These are phyloP conservation scores for Sus cebifrons DNA, from an alignment of 2,797 vertebrate species.

Conservation along the genomic window DNA sequence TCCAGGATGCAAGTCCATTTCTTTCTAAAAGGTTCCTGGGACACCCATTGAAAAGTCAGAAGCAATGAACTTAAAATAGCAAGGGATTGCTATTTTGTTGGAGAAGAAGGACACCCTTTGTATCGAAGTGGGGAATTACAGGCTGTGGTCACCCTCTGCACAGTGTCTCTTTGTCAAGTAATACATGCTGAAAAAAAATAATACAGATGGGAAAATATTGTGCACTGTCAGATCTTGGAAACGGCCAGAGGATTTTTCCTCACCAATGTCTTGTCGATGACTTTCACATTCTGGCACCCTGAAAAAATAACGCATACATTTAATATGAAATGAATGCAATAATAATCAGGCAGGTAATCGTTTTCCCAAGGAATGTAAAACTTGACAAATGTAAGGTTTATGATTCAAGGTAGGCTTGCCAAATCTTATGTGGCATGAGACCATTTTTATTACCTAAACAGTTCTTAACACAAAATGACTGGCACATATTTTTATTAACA, in stretches of 20 bases:
- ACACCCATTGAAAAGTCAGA: slow-evolving; percentile 86
- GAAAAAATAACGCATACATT: slow-evolving; percentile 81
- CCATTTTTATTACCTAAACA: slow-evolving; percentile 88
- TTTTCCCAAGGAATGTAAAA: slow-evolving; percentile 87
- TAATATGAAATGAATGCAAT: slow-evolving; percentile 86
- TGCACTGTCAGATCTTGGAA: slow-evolving; percentile 91
- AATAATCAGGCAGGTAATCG: slow-evolving; percentile 85
- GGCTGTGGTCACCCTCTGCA: slow-evolving; percentile 82
- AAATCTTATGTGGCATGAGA: slow-evolving; percentile 88
- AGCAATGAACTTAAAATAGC: slow-evolving; percentile 83
- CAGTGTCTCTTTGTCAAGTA: slow-evolving; percentile 88
- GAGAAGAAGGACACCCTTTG: slow-evolving; percentile 85
- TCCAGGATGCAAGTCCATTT: slow-evolving; percentile 83
- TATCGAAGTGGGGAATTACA: slow-evolving; percentile 69
- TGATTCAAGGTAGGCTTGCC: slow-evolving; percentile 86
- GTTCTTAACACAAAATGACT: slow-evolving; percentile 87
- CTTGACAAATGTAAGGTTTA: slow-evolving; percentile 88
- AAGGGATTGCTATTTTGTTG: slow-evolving; percentile 80
- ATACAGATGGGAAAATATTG: slow-evolving; percentile 84
- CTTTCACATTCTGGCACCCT: slow-evolving; percentile 92
- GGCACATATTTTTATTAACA: slow-evolving; percentile 89
- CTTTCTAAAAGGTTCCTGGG: slow-evolving; percentile 86
- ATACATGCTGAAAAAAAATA: slow-evolving; percentile 81
- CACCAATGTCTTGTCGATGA: slow-evolving; percentile 90
- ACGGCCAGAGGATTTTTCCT: slow-evolving; percentile 85